These are phyloP conservation scores for Acanthurus tractus DNA, from an alignment of 2,797 vertebrate genomes.

Conservation along the genomic window DNA sequence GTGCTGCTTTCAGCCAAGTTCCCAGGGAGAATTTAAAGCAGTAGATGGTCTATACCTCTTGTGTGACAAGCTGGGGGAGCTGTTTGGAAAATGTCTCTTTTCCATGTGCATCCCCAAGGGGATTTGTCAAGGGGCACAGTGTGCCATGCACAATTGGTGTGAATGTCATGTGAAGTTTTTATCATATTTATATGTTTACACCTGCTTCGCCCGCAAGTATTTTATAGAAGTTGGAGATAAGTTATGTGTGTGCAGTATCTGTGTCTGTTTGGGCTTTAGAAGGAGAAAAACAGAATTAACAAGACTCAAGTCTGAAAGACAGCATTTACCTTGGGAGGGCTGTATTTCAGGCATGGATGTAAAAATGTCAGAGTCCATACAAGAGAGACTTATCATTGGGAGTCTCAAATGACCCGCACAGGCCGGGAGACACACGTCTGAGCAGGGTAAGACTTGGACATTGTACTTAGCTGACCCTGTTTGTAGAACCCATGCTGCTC, in stretches of 20 bases:
- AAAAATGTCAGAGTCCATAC: conserved; percentile 82
- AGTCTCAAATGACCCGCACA: conserved; percentile 69
- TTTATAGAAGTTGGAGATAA: conserved; percentile 71
- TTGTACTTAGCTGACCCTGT: conserved; percentile 56
- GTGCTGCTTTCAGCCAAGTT: conserved; percentile 55
- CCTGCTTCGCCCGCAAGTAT: conserved; percentile 65
- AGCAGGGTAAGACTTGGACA: conserved; percentile 52
- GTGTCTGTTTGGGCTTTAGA: conserved; percentile 61
- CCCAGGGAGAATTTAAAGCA: conserved; percentile 51
- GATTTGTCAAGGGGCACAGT: conserved; percentile 62
- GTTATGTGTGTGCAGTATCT: conserved; percentile 53
- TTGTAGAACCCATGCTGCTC: conserved; percentile 52
- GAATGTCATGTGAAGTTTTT: conserved; percentile 63
- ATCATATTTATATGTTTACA: conserved; percentile 81
- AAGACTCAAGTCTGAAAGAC: conserved; percentile 75
- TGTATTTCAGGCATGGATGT: conserved; percentile 76
- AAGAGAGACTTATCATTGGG: conserved; percentile 73
- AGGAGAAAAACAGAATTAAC: conserved; percentile 68
- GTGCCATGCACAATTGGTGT: conserved; percentile 56
- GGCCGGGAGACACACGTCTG: conserved; percentile 49
- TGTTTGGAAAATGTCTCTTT: conserved; percentile 61
- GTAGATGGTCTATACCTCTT: conserved; percentile 65
- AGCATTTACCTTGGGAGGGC: conserved; percentile 75
- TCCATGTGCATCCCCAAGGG: conserved; percentile 35
- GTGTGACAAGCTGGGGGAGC: conserved; percentile 67